phyloP scores from a whole-genome alignment of 2,797 vertebrate genomes.

The Anguilla obscura region DNA sequence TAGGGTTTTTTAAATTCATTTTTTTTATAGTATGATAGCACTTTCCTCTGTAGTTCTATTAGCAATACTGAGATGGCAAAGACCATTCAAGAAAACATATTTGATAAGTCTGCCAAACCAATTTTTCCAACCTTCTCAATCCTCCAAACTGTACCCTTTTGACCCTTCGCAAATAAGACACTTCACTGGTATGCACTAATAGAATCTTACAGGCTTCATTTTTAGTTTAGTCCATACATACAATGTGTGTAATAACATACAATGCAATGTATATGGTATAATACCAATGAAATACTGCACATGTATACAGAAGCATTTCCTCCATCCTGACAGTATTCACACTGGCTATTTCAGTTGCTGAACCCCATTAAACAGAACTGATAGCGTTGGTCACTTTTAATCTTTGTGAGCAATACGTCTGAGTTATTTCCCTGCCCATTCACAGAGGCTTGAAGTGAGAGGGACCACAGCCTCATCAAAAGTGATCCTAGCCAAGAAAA shows the following conservation, averaged over 20 bases:
- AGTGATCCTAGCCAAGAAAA: conserved; percentile 1
- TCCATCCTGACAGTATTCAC: neutral
- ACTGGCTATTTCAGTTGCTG: neutral
- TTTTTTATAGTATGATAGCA: neutral
- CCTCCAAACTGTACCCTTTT: neutral
- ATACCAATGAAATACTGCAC: neutral
- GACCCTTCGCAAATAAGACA: neutral
- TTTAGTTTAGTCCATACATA: neutral
- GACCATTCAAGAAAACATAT: neutral
- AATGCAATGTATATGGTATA: neutral
- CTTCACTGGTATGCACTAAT: neutral
- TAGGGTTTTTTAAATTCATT: neutral
- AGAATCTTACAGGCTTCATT: neutral
- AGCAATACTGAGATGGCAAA: neutral
- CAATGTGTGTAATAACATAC: neutral
- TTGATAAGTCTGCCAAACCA: neutral
- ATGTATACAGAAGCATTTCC: neutral
- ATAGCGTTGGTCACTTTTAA: conserved; percentile 8
- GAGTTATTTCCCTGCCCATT: neutral
- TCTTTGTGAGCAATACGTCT: neutral
- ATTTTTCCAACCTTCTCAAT: neutral
- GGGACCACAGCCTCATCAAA: neutral
- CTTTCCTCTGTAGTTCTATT: neutral
- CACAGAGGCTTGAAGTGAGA: neutral
- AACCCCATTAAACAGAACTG: neutral